Base-by-base conservation (phyloP, 2,113 vertebrate species). In the Pluvialis apricaria region DNA sequence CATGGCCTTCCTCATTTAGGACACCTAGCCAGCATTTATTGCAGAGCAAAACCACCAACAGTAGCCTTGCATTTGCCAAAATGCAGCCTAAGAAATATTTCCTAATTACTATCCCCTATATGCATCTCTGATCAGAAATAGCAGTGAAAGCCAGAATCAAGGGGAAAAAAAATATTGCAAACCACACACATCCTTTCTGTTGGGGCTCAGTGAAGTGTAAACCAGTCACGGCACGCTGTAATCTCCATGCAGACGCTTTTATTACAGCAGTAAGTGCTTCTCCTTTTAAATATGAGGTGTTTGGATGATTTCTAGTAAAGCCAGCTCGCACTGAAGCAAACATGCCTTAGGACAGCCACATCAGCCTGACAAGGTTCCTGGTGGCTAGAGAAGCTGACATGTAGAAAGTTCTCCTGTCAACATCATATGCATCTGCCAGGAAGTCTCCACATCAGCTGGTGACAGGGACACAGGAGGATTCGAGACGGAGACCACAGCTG, bases 361-460 rank as follows among this genome's bases (percentile, higher is more conserved):
- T 73, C 58, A 88, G 52, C 31, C 54, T 57, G 80, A 64, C 6
- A 20, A 95, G 66, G 82, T 76, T 42, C 5, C 14, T 40, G 45
- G 40, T 44, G 31, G 29, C 64, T 92, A 36, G 40, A 80, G 71
- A 80, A 90, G 60, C 8, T 86, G 86, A 80, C 58, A 82, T 72
- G 58, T 77, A 94, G 83, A 78, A 94, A 77, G 49, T 49, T 73
- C 49, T 82, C 44, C 65, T 73, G 51, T 62, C 75, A 80, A 62
- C 45, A 81, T 66, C 64, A 36, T 86, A 85, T 42, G 51, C 29
- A 58, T 58, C 82, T 86, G 82, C 54, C 68, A 81, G 64, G 45
- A 94, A 58, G 34, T 7, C 45, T 86, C 68, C 24, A 15, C 64
- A 54, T 86, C 60, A 77, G 29, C 58, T 73, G 25, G 31, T 69